Base-by-base conservation (phyloP, 1,140 invertebrate genomes). In the Zaprionus nigranus region DNA sequence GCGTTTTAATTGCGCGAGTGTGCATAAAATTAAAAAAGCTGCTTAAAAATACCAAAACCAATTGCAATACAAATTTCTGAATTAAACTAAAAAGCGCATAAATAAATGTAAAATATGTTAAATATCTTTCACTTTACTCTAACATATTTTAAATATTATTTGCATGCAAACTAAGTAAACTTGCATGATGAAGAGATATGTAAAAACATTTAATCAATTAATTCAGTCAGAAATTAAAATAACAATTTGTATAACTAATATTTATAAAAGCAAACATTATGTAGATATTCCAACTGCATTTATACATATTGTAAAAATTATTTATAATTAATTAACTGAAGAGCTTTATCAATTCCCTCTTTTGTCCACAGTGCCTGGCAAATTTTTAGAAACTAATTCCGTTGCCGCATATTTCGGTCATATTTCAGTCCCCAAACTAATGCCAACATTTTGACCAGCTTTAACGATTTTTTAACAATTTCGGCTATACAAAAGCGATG, bases 381-480 rank as follows among this genome's bases (percentile, higher is more conserved):
- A 13, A 51, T 12, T 13, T 24, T 22, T 5, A 4, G 46, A 51
- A 51, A 51, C 46, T 51, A 24, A 51, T 51, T 24, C 20, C 46
- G 11, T 3, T 24, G 17, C 46, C 46, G 20, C 20, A 51, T 51
- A 51, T 51, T 51, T 51, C 22, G 46, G 46, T 51, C 46, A 51
- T 51, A 51, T 51, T 51, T 51, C 46, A 51, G 46, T 11, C 11
- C 11, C 9, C 20, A 51, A 51, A 51, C 46, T 20, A 51, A 51
- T 51, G 12, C 46, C 20, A 51, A 51, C 20, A 51, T 12, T 51
- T 20, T 22, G 20, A 51, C 46, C 53, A 15, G 53, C 22, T 56
- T 56, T 28, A 56, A 56, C 15, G 15, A 56, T 26, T 56, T 56
- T 56, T 56, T 28, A 56, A 56, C 53, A 28, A 28, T 28, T 56